Percentiles rank a stretch among this genome's conserved stretches.
Evolutionary conservation across 2,113 vertebrate genomes (phyloP).

Genomic region (Cryptoleucopteryx plumbea): DNA sequence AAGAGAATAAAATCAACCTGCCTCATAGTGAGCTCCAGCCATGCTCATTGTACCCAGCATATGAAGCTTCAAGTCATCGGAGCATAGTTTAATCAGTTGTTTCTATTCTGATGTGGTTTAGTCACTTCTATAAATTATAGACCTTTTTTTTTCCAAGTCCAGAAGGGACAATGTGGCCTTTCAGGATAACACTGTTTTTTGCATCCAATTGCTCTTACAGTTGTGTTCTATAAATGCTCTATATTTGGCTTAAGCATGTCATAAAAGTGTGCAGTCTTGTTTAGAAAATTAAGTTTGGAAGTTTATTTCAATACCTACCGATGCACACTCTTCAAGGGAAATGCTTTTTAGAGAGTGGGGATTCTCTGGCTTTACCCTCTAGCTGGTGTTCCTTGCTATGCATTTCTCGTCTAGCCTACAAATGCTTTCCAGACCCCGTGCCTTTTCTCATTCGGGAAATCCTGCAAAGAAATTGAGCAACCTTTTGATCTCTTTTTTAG

Average conservation of each 20-base stretch:
- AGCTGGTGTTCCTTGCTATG: not conserved
- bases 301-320: not conserved
- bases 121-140: not conserved
- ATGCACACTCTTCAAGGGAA: not conserved
- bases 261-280: not conserved
- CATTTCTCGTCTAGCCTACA: not conserved
- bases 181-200: not conserved
- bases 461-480: not conserved
- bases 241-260: not conserved
- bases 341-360: not conserved
- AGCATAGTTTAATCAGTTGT: not conserved
- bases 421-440: not conserved
- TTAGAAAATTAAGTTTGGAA: not conserved
- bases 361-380: not conserved
- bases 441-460: not conserved
- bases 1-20: not conserved
- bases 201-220: not conserved
- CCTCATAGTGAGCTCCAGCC: not conserved
- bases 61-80: not conserved
- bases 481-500: not conserved
- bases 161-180: not conserved
- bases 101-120: not conserved
- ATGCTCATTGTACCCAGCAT: not conserved
- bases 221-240: not conserved
- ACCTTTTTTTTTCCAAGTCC: not conserved